Percentiles rank a stretch among this genome's conserved stretches.
These are phyloP conservation scores for Spondyliosoma cantharus DNA, from an alignment of 2,797 vertebrate species.

Conservation along the genomic window DNA sequence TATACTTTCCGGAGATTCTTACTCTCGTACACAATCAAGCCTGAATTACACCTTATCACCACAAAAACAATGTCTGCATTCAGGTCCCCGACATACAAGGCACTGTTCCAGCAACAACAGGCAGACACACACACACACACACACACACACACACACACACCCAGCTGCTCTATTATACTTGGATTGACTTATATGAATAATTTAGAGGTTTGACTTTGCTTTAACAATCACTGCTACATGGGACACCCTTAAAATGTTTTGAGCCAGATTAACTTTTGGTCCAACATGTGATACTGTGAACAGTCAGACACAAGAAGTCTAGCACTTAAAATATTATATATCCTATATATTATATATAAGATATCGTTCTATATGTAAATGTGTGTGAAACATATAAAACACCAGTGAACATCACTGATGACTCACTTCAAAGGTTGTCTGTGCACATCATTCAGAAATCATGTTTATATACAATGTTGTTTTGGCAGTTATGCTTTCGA, in stretches of 20 bases:
- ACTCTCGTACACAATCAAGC: slow-evolving; percentile 44
- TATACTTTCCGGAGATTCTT: slow-evolving; percentile 58
- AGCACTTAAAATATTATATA: too few relatives aligned
- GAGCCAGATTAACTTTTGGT: neutral
- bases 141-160: neutral
- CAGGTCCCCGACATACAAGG: slow-evolving; percentile 45
- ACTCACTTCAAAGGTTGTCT: neutral
- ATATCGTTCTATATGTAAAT: too few relatives aligned
- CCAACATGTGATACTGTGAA: neutral
- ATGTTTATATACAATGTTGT: neutral
- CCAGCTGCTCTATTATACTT: neutral
- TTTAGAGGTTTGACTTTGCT: neutral
- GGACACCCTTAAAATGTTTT: neutral
- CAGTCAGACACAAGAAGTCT: neutral
- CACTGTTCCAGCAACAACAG: slow-evolving; percentile 55
- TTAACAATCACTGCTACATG: neutral
- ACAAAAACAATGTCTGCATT: slow-evolving; percentile 72
- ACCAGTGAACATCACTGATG: neutral
- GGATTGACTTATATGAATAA: neutral
- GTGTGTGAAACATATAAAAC: neutral
- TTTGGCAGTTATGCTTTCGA: too few relatives aligned
- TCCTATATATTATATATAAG: too few relatives aligned
- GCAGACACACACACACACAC: slow-evolving; percentile 1
- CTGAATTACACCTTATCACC: slow-evolving; percentile 72
- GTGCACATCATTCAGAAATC: neutral